Evolutionary conservation across 2,113 vertebrate genomes (phyloP), one percentile per base, ranked within the genome.

Genomic region (Cinclus mexicanus): DNA sequence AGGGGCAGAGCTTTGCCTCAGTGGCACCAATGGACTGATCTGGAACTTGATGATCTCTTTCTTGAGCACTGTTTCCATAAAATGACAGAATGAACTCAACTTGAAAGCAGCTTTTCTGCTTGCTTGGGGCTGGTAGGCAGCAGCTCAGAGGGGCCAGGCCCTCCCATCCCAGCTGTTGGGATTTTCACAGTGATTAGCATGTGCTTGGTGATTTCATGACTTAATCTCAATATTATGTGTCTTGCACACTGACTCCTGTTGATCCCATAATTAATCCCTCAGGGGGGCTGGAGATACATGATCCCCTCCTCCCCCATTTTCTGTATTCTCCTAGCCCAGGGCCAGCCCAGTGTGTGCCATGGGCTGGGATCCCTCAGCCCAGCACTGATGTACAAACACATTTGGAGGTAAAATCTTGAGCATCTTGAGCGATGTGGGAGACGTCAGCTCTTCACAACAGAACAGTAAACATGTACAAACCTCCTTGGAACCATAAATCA

Each of bases 301-400:
- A 37, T 37, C 35, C 35, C 35, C 35, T 8, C 7, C 11, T 12
- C 18, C 21, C 28, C 19, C 26, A 2, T 44, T 46, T 41, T 71
- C 61, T 20, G 3, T 22, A 0, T 67, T 82, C 65, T n/a, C 47
- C 57, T 17, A 3, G 15, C 2, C 49, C 14, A 37, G 57, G 59
- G 22, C 28, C 82, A 39, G 47, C 2, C 1, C 6, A 0, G 3
- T 2, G 13, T 14, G 5, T 26, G 29, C 23, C 4, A 0, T 1
- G 9, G 50, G 10, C n/a, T 60, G 41, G 28, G 25, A 37, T 16
- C 63, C 55, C 91, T 41, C 55, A 47, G 25, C 49, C 41, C 53
- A 49, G 8, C 22, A 6, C 39, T 0, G 0, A 37, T 4, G 18
- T 12, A 22, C 63, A 80, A 56, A 69, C 31, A 6, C 0, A 0